A percentile compares a stretch with the other conserved stretches of the same genome.
phyloP scores from a whole-genome alignment of 2,888 invertebrate species.

The Thalpophila matura region DNA sequence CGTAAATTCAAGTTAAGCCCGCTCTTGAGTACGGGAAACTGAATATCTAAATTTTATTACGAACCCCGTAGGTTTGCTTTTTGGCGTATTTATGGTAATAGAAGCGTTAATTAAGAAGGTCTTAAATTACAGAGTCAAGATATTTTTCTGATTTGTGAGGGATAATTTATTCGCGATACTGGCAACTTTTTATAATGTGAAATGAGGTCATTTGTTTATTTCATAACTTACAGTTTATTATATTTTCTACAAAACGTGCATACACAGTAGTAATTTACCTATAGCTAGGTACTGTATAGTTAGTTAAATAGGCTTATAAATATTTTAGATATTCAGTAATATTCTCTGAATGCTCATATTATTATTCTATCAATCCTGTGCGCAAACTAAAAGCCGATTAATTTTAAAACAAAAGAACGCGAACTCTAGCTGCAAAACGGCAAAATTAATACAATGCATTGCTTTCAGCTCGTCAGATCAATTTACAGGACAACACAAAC shows the following conservation, averaged over 20 bases:
- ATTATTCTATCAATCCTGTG: no score
- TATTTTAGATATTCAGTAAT: no score
- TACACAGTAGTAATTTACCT: no score
- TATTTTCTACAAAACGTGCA: no score
- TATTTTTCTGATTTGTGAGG: slow-evolving; percentile 26
- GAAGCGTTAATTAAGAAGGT: slow-evolving; percentile 64
- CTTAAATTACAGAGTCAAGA: slow-evolving; percentile 57
- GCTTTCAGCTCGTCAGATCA: neutral
- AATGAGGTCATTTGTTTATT: no score
- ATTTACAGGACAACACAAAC: neutral
- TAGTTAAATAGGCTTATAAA: no score
- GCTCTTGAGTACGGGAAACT: slow-evolving; percentile 67
- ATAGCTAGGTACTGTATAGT: no score
- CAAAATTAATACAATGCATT: neutral
- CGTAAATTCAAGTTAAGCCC: slow-evolving; percentile 88
- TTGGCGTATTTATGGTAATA: slow-evolving; percentile 76
- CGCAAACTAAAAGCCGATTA: neutral
- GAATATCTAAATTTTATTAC: slow-evolving; percentile 82
- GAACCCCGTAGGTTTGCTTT: slow-evolving; percentile 69
- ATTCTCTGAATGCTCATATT: no score
- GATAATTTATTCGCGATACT: neutral
- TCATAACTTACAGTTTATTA: no score
- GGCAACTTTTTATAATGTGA: no score
- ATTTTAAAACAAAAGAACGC: neutral
- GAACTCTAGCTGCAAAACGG: neutral